Base-by-base conservation (phyloP, 2,888 invertebrate species). In the Eurytoma adleriae region DNA sequence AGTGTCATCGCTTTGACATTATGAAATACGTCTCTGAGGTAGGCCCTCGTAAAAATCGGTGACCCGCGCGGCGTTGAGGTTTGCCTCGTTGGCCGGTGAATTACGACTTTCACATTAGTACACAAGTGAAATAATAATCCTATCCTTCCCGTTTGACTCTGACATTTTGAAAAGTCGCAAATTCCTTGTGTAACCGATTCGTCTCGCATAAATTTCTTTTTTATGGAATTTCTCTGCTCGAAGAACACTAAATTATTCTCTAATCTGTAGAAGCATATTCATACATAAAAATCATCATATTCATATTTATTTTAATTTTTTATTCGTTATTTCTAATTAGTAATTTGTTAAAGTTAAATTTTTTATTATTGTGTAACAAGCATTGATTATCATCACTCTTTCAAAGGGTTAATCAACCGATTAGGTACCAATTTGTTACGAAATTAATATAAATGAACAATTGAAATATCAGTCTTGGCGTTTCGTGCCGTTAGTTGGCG, bases 341-440 rank as follows among this genome's bases (percentile, higher is more conserved):
- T 78, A 78, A 20, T 57, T 71, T 70, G 78, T 71, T 78, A 71
- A 69, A 61, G 14, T 62, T 30, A 4, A 48, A 10, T 27, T 2
- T 77, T 69, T 77, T n/a, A 69, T 70, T 62, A 77, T 76, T 76
- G 57, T 71, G 16, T 52, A 50, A 27, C n/a, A 61, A 76, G 68
- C 68, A 20, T 20, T 61, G 56, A 76, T 68, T 62, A 71, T 78
- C 71, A 50, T 78, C 20, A 64, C 20, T 50, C 69, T 27, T 62
- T 77, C 62, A 64, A 64, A 77, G 70, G 69, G 76, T 76, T 76
- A 76, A 76, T 69, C 76, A 54, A 52, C 67, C 10, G 3, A 56
- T 48, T 66, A 24, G 18, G 27, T 48, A 73, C 18, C 54, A 66
- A 74, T 74, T 62, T 54, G 74, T 75, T 75, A 67, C 73, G 56